Conservation (phyloP, 1,140 invertebrate species). For the Megalopta genalis region DNA sequence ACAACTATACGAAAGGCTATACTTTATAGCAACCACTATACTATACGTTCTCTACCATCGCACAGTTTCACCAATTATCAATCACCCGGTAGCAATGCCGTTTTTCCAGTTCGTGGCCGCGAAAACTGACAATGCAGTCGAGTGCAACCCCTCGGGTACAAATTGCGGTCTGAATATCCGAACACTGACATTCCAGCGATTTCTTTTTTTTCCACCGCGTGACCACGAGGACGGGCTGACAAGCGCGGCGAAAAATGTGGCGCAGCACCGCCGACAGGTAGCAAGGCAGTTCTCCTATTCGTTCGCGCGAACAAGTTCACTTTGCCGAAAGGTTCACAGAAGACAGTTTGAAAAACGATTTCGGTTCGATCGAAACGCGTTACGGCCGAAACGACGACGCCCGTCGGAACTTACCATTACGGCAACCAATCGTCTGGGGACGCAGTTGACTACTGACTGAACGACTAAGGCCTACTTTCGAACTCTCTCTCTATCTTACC, state of each 20-base stretch:
- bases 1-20: not conserved
- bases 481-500: conserved; percentile 77
- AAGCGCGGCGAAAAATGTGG: no score
- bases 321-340: no score
- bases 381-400: not conserved
- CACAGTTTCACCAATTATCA: not conserved
- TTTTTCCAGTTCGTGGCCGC: no score
- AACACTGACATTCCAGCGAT: no score
- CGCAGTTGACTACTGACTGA: conserved; percentile 78
- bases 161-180: no score
- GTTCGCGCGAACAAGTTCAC: not conserved
- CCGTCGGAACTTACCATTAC: conserved; percentile 75
- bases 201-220: no score
- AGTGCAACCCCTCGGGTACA: no score
- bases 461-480: conserved; percentile 78
- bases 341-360: not conserved
- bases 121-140: no score
- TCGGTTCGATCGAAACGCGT: not conserved
- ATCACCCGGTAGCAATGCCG: no score
- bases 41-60: not conserved
- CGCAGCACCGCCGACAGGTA: not conserved
- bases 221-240: not conserved
- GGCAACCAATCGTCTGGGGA: conserved; percentile 74
- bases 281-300: not conserved
- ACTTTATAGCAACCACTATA: not conserved